A percentile compares a stretch with the other conserved stretches of the same genome.
Evolutionary conservation across 2,113 vertebrate species (phyloP).

Genomic region (Catharus fuscescens): DNA sequence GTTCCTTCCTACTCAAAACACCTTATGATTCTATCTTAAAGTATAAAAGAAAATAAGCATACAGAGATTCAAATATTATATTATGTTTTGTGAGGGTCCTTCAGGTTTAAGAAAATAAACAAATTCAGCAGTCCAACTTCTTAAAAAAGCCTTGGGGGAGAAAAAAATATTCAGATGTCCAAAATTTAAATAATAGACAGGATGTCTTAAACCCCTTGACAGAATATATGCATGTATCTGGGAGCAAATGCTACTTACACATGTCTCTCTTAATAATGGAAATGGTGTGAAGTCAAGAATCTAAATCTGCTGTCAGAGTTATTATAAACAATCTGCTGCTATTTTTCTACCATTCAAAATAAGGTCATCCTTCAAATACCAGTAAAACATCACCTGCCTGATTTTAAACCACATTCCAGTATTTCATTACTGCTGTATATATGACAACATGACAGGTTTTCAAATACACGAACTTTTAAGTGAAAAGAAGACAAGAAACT

Average conservation of each 20-base stretch:
- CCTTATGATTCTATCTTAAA: background rate
- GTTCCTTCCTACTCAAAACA: background rate
- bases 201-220: background rate
- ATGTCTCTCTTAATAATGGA: slow-evolving; percentile 6
- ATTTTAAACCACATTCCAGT: background rate
- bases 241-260: slow-evolving; percentile 7
- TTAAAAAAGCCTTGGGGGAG: background rate
- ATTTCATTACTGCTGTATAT: background rate
- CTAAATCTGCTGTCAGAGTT: slow-evolving; percentile 3
- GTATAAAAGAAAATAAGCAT: background rate
- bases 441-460: background rate
- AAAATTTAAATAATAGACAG: background rate
- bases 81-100: background rate
- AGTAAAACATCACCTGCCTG: background rate
- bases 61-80: background rate
- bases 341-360: slow-evolving; percentile 15
- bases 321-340: slow-evolving; percentile 39
- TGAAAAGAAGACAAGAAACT: background rate
- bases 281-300: slow-evolving; percentile 18
- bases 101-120: background rate
- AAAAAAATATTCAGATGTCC: background rate
- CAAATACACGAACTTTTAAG: background rate
- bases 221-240: background rate
- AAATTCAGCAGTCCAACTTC: background rate
- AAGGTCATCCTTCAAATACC: background rate